These are phyloP conservation scores for Megalurothrips usitatus DNA, from an alignment of 2,888 invertebrate species.

Conservation along the genomic window DNA sequence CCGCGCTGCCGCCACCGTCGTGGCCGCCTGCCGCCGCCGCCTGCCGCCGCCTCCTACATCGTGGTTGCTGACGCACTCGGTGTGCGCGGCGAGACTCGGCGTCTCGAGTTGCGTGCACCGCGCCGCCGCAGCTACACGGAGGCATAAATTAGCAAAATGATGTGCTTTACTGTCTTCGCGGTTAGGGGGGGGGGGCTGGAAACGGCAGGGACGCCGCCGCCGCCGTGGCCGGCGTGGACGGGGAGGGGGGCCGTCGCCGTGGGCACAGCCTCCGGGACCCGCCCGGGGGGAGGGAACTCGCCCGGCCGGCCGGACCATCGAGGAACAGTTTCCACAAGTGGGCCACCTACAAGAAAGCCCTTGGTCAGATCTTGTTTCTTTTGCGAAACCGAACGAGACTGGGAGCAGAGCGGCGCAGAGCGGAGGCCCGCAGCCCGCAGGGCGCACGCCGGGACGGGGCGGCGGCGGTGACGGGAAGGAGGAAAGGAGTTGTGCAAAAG, in stretches of 20 bases:
- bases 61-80: no score
- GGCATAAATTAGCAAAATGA: slow-evolving; percentile 21
- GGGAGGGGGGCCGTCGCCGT: not conserved
- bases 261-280: not conserved
- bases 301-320: not conserved
- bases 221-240: not conserved
- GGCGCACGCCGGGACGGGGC: no score
- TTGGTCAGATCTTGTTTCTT: slow-evolving; percentile 16
- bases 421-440: not conserved
- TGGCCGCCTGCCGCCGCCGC: no score
- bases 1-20: no score
- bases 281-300: not conserved
- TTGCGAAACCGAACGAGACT: slow-evolving; percentile 20
- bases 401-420: not conserved
- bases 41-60: no score
- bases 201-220: not conserved
- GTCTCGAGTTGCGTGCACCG: no score
- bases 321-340: not conserved
- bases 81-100: no score
- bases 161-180: slow-evolving; percentile 21
- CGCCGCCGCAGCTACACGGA: not conserved
- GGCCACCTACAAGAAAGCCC: slow-evolving; percentile 24
- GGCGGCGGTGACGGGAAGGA: no score
- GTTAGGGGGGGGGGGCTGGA: not conserved
- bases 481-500: slow-evolving; percentile 1